Percentiles rank a stretch among this genome's conserved stretches.
Conservation (phyloP, 2,888 invertebrate genomes). For the Drosophila paranaensis region DNA sequence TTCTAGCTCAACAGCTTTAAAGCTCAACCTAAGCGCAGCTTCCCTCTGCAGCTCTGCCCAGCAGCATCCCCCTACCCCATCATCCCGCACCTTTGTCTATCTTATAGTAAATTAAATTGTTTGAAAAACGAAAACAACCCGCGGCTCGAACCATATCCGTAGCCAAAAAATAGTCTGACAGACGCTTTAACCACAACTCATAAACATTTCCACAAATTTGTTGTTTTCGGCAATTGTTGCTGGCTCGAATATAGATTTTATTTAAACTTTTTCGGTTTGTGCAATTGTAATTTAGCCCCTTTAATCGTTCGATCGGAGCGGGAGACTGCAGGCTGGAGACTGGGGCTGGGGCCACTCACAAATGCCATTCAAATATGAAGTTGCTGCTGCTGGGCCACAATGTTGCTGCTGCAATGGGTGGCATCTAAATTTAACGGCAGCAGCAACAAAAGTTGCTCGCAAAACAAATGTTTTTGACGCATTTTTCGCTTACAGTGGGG, state of each 20-base stretch:
- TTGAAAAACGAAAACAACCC: constrained; percentile 41
- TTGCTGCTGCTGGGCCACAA: constrained; percentile 42
- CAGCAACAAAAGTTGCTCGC: constrained; percentile 42
- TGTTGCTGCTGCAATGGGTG: constrained; percentile 34
- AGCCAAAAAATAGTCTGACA: constrained; percentile 58
- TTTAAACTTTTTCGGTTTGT: constrained; percentile 50
- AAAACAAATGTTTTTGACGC: constrained; percentile 67
- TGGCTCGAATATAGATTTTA: constrained; percentile 28
- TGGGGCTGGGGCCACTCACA: neutral
- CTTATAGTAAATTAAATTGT: constrained; percentile 51
- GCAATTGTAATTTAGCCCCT: constrained; percentile 49
- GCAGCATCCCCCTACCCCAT: too few relatives aligned
- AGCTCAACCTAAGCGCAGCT: neutral
- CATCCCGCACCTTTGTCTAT: neutral
- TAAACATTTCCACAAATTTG: constrained; percentile 57
- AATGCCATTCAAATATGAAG: constrained; percentile 49
- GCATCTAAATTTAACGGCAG: constrained; percentile 66
- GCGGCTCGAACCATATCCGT: constrained; percentile 35
- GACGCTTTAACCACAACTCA: constrained; percentile 63
- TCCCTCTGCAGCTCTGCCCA: neutral
- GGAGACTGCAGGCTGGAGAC: neutral
- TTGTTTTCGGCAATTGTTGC: constrained; percentile 15
- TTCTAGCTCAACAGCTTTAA: neutral
- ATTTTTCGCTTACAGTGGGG: constrained; percentile 27
- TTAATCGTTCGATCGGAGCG: constrained; percentile 10